Base-by-base conservation (phyloP, 2,113 vertebrate species). In the Propithecus coquereli region DNA sequence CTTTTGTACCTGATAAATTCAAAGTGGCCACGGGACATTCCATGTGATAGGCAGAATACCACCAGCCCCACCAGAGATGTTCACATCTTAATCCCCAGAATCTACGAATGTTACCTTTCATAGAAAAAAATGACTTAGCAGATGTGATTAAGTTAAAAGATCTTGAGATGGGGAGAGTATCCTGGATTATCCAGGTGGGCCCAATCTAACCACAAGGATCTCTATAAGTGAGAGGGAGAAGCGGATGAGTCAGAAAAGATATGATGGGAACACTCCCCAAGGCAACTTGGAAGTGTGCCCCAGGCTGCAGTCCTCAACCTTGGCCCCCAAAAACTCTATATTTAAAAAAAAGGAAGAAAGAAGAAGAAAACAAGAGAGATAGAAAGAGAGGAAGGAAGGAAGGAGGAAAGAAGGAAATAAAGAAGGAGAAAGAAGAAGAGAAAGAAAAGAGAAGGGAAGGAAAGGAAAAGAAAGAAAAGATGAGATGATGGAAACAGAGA, bases 131-230 rank as follows among this genome's bases (percentile, higher is more conserved):
- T 22, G 23, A 81, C 73, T 73, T 63, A 37, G 45, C 74, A 77
- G 70, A 30, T 43, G 6, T 77, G 76, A 88, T 70, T 74, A 23
- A 87, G 22, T 63, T 88, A 63, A 94, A 87, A 43, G 54, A 45
- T 90, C 59, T 25, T 84, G 22, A 66, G 32, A 57, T 66, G 47
- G 18, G 2, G 11, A 52, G 25, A 63, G 27, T 45, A 8, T 8
- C 40, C 86, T 76, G 30, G 23, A 50, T 71, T 61, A 61, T 63
- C 27, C 40, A 59, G 50, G 73, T 50, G 50, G 37, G 20, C 23
- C 79, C 68, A 25, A 57, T 57, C 22, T 54, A 66, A 87, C 68
- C 50, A 73, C n/a, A 43, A n/a, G 37, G 1, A 8, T 77, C 40
- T 65, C 85, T 30, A 2, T n/a, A 68, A 83, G 50, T 22, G n/a